Base-by-base conservation (phyloP, 2,797 vertebrate genomes). In the Oreortyx pictus region DNA sequence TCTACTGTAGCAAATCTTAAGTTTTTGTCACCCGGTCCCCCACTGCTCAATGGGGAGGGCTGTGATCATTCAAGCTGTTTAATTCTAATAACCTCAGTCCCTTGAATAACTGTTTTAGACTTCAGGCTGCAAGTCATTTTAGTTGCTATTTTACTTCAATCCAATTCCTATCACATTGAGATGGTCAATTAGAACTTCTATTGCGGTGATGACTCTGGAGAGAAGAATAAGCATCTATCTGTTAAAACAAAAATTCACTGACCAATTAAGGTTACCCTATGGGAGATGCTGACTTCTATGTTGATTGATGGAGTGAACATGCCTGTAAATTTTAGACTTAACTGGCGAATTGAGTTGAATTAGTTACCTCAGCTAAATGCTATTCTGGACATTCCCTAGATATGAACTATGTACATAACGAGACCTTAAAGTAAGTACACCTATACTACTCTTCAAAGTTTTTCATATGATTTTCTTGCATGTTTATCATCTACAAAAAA, bases 381-480 rank as follows among this genome's bases (percentile, higher is more conserved):
- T 78, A 56, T 29, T 75, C 65, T 91, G 85, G 62, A 83, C 1
- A 2, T 66, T 75, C 37, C 87, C 86, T 66, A 22, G 37, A 83
- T 46, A 43, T 88, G 61, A 85, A 92, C 82, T 66, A 47, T 12
- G 49, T 57, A 14, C 1, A 0, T 52, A 74, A 75, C 52, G 61
- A 89, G 61, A 88, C 41, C 50, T 24, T 82, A 49, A 80, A 82
- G 60, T 87, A 77, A 89, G 90, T 88, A 80, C 39, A 93, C 68
- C 57, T 89, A 61, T 33, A 50, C 16, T 60, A 25, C 60, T 59
- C 15, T 71, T 91, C 41, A 59, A 25, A 49, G 9, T 18, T 89
- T 71, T 57, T 88, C 41, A 35, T 61, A 18, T 49, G 20, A 41
- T 61, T 84, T 24, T 77, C 43, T 70, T 92, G 61, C 35, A 16